Conservation (phyloP, 1,140 invertebrate genomes). For the Drosophila mauritiana region DNA sequence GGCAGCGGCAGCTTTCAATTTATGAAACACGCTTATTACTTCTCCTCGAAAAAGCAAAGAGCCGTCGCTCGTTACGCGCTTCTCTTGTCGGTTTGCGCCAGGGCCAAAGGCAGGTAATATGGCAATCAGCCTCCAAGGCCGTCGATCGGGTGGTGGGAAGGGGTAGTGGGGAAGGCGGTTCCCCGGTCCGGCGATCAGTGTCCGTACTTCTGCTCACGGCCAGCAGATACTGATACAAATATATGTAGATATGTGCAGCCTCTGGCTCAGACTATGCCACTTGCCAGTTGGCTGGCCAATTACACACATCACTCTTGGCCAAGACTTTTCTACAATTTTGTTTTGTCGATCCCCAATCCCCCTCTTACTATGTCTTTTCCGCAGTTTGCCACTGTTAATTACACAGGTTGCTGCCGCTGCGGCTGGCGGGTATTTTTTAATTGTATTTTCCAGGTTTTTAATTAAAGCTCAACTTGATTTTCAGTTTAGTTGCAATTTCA, state of each 20-base stretch:
- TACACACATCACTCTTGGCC: conserved; percentile 67
- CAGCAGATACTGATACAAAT: conserved; percentile 18
- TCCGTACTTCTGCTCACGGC: conserved; percentile 48
- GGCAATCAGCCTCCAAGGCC: conserved; percentile 72
- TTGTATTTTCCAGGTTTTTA: conserved; percentile 82
- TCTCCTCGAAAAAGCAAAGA: conserved; percentile 13
- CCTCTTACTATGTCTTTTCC: conserved; percentile 6
- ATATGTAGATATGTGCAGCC: conserved; percentile 9
- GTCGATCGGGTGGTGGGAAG: conserved; percentile 29
- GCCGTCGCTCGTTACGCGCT: conserved; percentile 52
- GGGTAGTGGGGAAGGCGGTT: background rate
- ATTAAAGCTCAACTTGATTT: conserved; percentile 83
- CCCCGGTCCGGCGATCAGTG: conserved; percentile 41
- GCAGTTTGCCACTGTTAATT: conserved; percentile 59
- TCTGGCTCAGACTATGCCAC: conserved; percentile 6
- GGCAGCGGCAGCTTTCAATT: conserved; percentile 74
- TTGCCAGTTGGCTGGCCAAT: conserved; percentile 55
- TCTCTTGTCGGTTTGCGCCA: conserved; percentile 54
- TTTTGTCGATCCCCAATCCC: conserved; percentile 23
- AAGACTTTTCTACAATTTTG: conserved; percentile 76
- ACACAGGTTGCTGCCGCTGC: conserved; percentile 67
- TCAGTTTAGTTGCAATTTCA: conserved; percentile 79
- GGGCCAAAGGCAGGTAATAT: conserved; percentile 49
- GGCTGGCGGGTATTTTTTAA: conserved; percentile 66
- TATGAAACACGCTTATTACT: conserved; percentile 80